phyloP scores from a whole-genome alignment of 2,113 vertebrate genomes.

The Narcine bancroftii region DNA sequence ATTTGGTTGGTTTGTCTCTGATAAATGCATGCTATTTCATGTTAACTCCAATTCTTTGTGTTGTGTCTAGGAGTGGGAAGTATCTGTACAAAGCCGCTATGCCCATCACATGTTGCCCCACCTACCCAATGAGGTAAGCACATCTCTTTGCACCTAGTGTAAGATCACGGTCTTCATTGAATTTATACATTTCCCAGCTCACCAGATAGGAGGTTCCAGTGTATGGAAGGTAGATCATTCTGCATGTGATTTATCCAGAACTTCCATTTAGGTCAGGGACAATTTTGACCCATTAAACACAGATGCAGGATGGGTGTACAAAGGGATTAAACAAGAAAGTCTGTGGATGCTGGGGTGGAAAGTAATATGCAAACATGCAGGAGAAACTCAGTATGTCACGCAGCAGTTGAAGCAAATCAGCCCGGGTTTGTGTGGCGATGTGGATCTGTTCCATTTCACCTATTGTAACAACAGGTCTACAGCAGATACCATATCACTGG shows the following conservation, averaged over 20 bases:
- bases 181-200: background rate
- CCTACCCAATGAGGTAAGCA: conserved; percentile 32
- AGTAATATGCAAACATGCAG: no score
- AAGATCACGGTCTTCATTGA: background rate
- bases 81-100: conserved; percentile 33
- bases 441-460: no score
- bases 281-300: background rate
- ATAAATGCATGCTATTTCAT: background rate
- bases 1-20: background rate
- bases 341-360: no score
- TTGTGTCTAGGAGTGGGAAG: conserved; percentile 6
- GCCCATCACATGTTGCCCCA: conserved; percentile 25
- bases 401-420: no score
- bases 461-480: no score
- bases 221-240: background rate
- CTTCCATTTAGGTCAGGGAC: background rate
- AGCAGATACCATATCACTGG: no score
- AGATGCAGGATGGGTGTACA: background rate
- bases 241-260: background rate
- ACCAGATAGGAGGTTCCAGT: background rate
- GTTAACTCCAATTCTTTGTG: background rate
- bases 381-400: no score
- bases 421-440: no score
- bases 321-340: no score
- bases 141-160: background rate